Conservation (phyloP, 1,140 invertebrate genomes). For the Zophobas atratus region DNA sequence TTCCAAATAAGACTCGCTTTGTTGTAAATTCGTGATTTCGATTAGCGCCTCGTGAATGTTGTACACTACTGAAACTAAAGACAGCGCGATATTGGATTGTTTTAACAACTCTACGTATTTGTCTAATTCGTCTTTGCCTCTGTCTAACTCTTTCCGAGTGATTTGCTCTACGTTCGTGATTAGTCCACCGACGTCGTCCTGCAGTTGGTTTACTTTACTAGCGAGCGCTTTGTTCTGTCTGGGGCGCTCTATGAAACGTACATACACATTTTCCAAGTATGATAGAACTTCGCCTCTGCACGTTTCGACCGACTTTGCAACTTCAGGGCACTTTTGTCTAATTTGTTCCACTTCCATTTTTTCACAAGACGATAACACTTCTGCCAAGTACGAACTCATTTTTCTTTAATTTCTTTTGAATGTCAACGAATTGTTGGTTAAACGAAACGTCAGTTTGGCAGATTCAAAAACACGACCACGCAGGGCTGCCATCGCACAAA, state of each 20-base stretch:
- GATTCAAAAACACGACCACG: slow-evolving; percentile 4
- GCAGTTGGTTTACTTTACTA: slow-evolving; percentile 68
- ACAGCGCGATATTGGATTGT: slow-evolving; percentile 70
- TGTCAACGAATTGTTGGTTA: neutral
- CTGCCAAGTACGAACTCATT: slow-evolving; percentile 59
- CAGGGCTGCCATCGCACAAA: neutral
- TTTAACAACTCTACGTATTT: slow-evolving; percentile 70
- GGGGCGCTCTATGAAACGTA: slow-evolving; percentile 71
- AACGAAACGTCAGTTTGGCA: neutral
- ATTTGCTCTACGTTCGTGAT: slow-evolving; percentile 71
- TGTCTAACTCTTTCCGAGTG: slow-evolving; percentile 73
- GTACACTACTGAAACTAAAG: slow-evolving; percentile 71
- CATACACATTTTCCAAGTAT: slow-evolving; percentile 71
- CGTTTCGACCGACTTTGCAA: slow-evolving; percentile 72
- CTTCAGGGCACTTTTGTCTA: slow-evolving; percentile 70
- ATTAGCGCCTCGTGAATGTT: slow-evolving; percentile 71
- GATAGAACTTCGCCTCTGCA: slow-evolving; percentile 72
- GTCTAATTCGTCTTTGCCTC: slow-evolving; percentile 72
- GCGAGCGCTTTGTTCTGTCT: slow-evolving; percentile 70
- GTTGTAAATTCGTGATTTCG: slow-evolving; percentile 68
- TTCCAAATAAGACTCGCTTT: slow-evolving; percentile 68
- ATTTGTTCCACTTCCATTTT: slow-evolving; percentile 64
- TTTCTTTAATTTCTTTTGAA: slow-evolving; percentile 14
- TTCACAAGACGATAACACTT: slow-evolving; percentile 60
- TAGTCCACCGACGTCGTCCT: slow-evolving; percentile 70